A percentile compares a stretch with the other conserved stretches of the same genome.
Conservation (phyloP, 2,888 invertebrate species). For the Stegophylla sp. region DNA sequence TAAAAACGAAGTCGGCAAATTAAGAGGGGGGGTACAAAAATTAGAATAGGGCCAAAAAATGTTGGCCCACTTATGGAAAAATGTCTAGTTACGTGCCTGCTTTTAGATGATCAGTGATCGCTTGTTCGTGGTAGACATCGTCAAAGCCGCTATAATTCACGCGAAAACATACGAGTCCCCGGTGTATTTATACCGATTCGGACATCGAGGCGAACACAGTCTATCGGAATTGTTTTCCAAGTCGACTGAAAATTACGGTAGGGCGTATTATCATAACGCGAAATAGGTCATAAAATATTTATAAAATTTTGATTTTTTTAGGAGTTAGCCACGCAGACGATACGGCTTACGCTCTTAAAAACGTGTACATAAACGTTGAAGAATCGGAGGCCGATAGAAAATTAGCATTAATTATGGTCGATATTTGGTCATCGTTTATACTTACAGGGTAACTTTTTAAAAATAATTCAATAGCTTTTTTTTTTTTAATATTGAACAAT, state of each 20-base stretch:
- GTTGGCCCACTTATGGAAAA: too few relatives aligned
- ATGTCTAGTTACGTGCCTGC: too few relatives aligned
- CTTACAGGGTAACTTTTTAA: slow-evolving; percentile 68
- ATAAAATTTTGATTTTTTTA: slow-evolving; percentile 27
- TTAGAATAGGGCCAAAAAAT: too few relatives aligned
- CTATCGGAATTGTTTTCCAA: slow-evolving; percentile 65
- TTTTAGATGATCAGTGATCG: slow-evolving; percentile 63
- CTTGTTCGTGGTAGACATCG: slow-evolving; percentile 62
- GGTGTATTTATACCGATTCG: slow-evolving; percentile 63
- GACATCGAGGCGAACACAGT: slow-evolving; percentile 62
- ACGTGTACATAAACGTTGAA: slow-evolving; percentile 63
- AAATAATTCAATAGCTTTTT: background rate
- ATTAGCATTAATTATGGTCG: slow-evolving; percentile 68
- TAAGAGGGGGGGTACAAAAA: too few relatives aligned
- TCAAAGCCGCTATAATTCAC: slow-evolving; percentile 62
- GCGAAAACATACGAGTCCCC: slow-evolving; percentile 61
- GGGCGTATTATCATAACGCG: slow-evolving; percentile 24
- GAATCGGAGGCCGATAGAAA: slow-evolving; percentile 66
- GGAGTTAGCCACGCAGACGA: slow-evolving; percentile 63
- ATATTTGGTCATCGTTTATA: slow-evolving; percentile 69
- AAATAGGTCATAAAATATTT: background rate
- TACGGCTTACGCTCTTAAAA: slow-evolving; percentile 63
- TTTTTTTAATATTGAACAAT: too few relatives aligned
- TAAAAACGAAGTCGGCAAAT: too few relatives aligned
- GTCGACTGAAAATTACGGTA: slow-evolving; percentile 70